Conservation (phyloP, 1,140 invertebrate genomes). For the Drosophila grimshawi region DNA sequence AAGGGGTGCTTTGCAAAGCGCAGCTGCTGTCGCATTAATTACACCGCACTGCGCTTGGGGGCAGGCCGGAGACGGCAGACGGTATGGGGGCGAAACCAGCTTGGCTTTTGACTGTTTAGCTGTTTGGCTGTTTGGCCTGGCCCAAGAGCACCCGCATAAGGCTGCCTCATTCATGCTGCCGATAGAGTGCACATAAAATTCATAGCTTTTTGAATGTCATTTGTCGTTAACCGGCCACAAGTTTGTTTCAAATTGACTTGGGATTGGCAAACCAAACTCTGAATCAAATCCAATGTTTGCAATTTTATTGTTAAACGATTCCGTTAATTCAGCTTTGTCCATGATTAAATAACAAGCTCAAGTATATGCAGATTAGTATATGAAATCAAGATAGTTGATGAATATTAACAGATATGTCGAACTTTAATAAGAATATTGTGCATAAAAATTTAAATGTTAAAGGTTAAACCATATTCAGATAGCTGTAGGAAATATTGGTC, state of each 20-base stretch:
- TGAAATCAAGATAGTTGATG: too few relatives aligned
- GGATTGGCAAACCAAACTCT: conserved; percentile 18
- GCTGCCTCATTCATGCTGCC: conserved; percentile 61
- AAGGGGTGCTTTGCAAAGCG: conserved; percentile 57
- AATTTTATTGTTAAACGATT: conserved; percentile 27
- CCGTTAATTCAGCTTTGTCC: not conserved
- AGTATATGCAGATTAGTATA: not conserved
- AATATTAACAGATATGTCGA: too few relatives aligned
- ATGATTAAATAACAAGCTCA: not conserved
- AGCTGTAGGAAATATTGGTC: too few relatives aligned
- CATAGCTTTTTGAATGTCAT: conserved; percentile 75
- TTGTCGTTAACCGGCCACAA: conserved; percentile 73
- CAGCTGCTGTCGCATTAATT: conserved; percentile 82
- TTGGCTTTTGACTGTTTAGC: conserved; percentile 25
- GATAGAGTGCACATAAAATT: conserved; percentile 66
- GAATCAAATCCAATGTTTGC: conserved; percentile 46
- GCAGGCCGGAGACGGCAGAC: conserved; percentile 8
- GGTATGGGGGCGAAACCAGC: conserved; percentile 56
- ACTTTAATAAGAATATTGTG: too few relatives aligned
- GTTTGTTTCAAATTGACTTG: conserved; percentile 56
- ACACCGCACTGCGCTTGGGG: conserved; percentile 56
- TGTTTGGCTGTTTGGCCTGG: not conserved
- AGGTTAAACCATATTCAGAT: too few relatives aligned
- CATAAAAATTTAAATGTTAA: too few relatives aligned
- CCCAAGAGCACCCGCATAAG: conserved; percentile 68